Conservation (phyloP, 2,888 invertebrate genomes). For the Automeris io region DNA sequence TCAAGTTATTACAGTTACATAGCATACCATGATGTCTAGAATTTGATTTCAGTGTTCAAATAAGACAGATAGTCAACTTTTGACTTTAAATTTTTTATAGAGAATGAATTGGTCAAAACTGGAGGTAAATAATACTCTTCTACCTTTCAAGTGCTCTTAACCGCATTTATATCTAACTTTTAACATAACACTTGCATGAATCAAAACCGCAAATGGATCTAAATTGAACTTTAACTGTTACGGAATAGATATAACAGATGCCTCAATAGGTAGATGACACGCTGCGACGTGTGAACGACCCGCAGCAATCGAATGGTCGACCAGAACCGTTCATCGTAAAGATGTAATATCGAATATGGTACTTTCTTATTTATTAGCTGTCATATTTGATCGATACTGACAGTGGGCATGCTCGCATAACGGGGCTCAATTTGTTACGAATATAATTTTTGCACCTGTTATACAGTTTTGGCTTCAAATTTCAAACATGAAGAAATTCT, state of each 20-base stretch:
- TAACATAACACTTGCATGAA: background rate
- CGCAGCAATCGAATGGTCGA: conserved; percentile 30
- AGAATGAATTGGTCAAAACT: no score
- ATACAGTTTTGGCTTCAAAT: no score
- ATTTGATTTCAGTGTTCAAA: no score
- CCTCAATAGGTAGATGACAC: conserved; percentile 30
- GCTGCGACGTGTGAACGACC: conserved; percentile 47
- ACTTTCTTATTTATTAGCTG: conserved; percentile 43
- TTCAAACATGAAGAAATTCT: no score
- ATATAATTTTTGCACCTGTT: background rate
- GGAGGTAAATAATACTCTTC: no score
- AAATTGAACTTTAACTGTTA: conserved; percentile 2
- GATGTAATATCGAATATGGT: conserved; percentile 28
- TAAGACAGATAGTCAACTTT: no score
- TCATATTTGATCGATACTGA: conserved; percentile 14
- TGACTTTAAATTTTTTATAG: no score
- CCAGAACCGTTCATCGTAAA: conserved; percentile 12
- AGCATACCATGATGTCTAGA: background rate
- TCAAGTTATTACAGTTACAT: background rate
- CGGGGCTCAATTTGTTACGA: background rate
- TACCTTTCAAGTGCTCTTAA: background rate
- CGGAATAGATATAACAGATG: conserved; percentile 17
- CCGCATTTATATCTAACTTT: background rate
- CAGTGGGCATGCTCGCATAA: background rate
- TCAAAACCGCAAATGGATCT: background rate